phyloP scores from a whole-genome alignment of 2,888 invertebrate genomes.

The Macaria liturata region DNA sequence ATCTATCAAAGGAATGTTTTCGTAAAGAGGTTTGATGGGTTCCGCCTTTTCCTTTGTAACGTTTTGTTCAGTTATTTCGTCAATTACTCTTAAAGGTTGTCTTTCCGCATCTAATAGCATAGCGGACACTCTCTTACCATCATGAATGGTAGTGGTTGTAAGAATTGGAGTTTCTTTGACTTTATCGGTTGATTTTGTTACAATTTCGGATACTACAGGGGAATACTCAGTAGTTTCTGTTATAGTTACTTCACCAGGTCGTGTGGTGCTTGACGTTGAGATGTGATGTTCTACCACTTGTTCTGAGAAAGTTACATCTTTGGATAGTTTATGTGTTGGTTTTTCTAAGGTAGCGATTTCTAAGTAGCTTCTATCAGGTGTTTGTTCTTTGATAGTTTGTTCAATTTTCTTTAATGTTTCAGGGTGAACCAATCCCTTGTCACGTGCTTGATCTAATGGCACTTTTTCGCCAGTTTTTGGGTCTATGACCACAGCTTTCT shows the following conservation, averaged over 20 bases:
- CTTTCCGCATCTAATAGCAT: conserved; percentile 73
- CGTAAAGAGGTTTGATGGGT: conserved; percentile 56
- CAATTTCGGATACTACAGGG: conserved; percentile 46
- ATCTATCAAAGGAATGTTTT: conserved; percentile 83
- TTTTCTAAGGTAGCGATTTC: conserved; percentile 23
- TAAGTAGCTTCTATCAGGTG: conserved; percentile 26
- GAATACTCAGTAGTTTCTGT: conserved; percentile 44
- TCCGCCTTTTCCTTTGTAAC: conserved; percentile 62
- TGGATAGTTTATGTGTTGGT: conserved; percentile 22
- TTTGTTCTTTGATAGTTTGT: conserved; percentile 38
- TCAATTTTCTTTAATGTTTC: conserved; percentile 55
- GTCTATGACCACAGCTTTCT: conserved; percentile 85
- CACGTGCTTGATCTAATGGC: conserved; percentile 88
- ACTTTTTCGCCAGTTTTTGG: conserved; percentile 89
- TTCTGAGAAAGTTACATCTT: conserved; percentile 54
- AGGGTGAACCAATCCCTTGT: conserved; percentile 85
- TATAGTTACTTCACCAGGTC: conserved; percentile 15
- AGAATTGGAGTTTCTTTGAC: conserved; percentile 38
- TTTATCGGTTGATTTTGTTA: conserved; percentile 39
- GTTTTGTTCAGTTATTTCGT: conserved; percentile 77
- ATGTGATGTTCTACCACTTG: conserved; percentile 24
- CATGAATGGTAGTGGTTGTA: conserved; percentile 38
- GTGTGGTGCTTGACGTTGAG: conserved; percentile 16
- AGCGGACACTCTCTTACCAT: conserved; percentile 64
- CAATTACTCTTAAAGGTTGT: conserved; percentile 71